Evolutionary conservation across 1,140 invertebrate species (phyloP).

Genomic region (Eriocheir sinensis): DNA sequence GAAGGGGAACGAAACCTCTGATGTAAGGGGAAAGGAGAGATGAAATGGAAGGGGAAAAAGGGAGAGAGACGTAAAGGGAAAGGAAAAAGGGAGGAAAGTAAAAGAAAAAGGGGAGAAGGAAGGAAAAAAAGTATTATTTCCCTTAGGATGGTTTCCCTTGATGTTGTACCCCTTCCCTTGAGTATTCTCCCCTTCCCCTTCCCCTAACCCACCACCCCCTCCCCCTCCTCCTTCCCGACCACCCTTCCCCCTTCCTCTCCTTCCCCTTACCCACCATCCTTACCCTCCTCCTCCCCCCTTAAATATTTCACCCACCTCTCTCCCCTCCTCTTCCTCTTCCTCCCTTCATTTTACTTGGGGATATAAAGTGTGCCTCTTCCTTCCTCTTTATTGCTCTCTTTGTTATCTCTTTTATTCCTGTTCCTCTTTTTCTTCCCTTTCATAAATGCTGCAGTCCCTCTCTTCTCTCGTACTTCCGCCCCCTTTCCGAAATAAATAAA

Average conservation of each 20-base stretch:
- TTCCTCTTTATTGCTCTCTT: not conserved
- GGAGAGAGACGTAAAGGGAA: too few relatives aligned
- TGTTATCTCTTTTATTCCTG: not conserved
- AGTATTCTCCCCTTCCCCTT: not conserved
- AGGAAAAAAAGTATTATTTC: too few relatives aligned
- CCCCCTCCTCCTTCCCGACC: not conserved
- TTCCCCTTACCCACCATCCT: not conserved
- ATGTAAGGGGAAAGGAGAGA: too few relatives aligned
- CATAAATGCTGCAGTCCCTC: not conserved
- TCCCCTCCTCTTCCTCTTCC: not conserved
- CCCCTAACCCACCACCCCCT: not conserved
- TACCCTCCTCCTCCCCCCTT: not conserved
- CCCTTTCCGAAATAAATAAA: too few relatives aligned
- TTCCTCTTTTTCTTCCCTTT: not conserved
- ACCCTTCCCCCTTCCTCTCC: not conserved
- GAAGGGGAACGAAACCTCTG: too few relatives aligned
- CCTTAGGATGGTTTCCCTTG: too few relatives aligned
- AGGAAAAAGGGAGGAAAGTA: too few relatives aligned
- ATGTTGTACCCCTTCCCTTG: not conserved
- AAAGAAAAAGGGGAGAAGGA: too few relatives aligned
- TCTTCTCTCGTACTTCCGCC: too few relatives aligned
- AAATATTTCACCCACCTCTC: not conserved
- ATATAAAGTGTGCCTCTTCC: not conserved
- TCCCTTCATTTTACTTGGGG: not conserved
- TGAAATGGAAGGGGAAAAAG: too few relatives aligned